Evolutionary conservation across 2,888 invertebrate species (phyloP).

Genomic region (Acrobasis suavella): DNA sequence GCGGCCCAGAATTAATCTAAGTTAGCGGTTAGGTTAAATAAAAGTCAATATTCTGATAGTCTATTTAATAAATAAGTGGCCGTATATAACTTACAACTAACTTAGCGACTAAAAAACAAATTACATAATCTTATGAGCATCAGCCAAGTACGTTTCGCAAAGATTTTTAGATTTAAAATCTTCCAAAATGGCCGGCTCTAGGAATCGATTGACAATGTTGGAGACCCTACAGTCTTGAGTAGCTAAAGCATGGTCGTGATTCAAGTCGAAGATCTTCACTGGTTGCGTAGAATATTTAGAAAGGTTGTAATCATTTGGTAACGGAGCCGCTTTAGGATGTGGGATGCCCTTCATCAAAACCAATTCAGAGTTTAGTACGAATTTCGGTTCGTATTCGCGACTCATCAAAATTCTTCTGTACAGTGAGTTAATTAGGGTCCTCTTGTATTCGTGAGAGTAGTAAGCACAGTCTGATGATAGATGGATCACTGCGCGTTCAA

Average conservation of each 20-base stretch:
- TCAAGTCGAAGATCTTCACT: conserved; percentile 44
- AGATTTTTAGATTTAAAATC: conserved; percentile 45
- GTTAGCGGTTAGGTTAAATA: background rate
- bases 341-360: conserved; percentile 48
- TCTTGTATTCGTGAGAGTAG: conserved; percentile 47
- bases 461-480: conserved; percentile 33
- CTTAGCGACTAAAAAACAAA: conserved; percentile 29
- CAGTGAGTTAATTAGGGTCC: conserved; percentile 39
- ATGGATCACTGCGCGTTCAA: conserved; percentile 37
- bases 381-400: conserved; percentile 43
- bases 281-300: conserved; percentile 48
- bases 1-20: too few relatives aligned
- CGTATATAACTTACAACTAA: conserved; percentile 31
- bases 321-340: conserved; percentile 33
- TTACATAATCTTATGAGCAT: conserved; percentile 30
- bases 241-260: conserved; percentile 42
- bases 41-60: conserved; percentile 10
- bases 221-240: conserved; percentile 46
- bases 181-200: conserved; percentile 41
- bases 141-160: conserved; percentile 41
- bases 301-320: conserved; percentile 50
- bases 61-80: conserved; percentile 33
- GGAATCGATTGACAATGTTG: conserved; percentile 49
- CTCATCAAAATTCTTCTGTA: conserved; percentile 45
- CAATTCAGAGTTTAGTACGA: conserved; percentile 50